Base-by-base conservation (phyloP, 1,140 invertebrate species). In the Zaprionus taronus region DNA sequence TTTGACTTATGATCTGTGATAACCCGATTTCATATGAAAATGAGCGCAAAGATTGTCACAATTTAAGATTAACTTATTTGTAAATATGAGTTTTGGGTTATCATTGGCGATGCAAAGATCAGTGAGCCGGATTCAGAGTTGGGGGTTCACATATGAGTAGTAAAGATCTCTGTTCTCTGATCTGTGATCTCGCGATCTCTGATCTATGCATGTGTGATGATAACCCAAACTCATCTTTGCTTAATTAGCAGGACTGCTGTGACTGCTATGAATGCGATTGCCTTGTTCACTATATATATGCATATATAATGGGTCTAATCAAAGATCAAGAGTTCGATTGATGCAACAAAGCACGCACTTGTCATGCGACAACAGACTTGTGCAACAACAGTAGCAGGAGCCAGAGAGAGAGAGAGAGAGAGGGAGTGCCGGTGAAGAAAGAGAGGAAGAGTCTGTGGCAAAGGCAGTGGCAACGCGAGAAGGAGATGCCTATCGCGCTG, bases 291-390 rank as follows among this genome's bases (percentile, higher is more conserved):
- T 34, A 15, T 14, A 31, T 17, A 31, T 24, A 53, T 70, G 47
- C 68, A 55, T 24, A 62, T 28, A 31, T 44, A 17, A 5, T 15
- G 24, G 11, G 41, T 47, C 24, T 47, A 38, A 61, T 49, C 51
- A 70, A 24, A 56, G 63, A 68, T 67, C 62, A 58, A 38, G 11
- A 73, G 64, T 73, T 68, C 56, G 44, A 67, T 2, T 56, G 47
- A 55, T 61, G 9, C 28, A 17, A 72, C 70, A 72, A 58, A 58
- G 55, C 56, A 68, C 71, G 71, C 71, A 73, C 58, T 70, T 70
- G 68, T 70, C 67, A 70, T 22, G 20, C n/a, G 31, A 34, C 31
- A 34, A 34, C 31, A 34, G 31, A 34, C 31, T 34, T 34, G 31
- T 34, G 31, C 31, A 34, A 34, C 31, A 69, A 1, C 4, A 47